phyloP scores from a whole-genome alignment of 2,113 vertebrate species.

The Syrmaticus mikado region DNA sequence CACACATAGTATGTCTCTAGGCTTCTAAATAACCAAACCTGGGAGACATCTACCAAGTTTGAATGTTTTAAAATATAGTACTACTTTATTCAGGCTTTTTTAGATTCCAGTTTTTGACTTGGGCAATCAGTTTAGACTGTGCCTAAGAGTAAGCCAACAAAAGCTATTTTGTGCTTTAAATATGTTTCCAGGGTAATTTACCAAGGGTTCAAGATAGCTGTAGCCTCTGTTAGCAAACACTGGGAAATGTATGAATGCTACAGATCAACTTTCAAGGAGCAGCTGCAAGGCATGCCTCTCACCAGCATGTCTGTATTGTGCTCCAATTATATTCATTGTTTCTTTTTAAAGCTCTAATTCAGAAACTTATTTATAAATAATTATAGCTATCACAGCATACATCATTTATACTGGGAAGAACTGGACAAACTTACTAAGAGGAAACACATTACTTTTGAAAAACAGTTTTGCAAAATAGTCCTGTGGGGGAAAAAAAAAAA shows the following conservation, averaged over 20 bases:
- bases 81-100: too few relatives aligned
- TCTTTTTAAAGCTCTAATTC: constrained; percentile 23
- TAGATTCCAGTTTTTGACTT: neutral
- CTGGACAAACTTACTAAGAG: neutral
- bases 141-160: neutral
- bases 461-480: neutral
- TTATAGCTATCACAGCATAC: neutral
- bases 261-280: neutral
- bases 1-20: neutral
- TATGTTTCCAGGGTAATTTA: neutral
- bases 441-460: neutral
- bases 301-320: fast-evolving
- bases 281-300: neutral
- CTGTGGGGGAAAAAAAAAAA: neutral
- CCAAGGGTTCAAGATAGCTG: neutral
- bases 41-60: neutral
- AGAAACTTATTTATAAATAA: constrained; percentile 10
- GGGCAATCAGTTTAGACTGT: neutral
- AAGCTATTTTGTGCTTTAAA: neutral
- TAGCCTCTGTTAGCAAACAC: neutral
- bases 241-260: neutral
- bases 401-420: neutral
- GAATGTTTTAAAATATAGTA: neutral
- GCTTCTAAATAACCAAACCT: neutral
- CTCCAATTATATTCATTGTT: neutral